Conservation (phyloP, 2,113 vertebrate species). For the Dendropsophus ebraccatus region DNA sequence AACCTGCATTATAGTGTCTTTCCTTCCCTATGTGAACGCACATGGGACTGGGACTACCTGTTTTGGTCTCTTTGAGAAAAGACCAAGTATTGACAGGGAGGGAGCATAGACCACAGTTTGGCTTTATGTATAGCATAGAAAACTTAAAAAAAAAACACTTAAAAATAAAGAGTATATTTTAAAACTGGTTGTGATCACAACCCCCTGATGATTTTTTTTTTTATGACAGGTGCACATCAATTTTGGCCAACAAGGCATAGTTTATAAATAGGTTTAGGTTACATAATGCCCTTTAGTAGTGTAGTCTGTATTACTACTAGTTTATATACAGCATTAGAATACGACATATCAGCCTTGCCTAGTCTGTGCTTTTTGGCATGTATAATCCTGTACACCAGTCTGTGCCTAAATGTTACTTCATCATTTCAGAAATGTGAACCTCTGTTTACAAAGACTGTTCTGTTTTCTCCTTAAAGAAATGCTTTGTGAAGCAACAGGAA, state of each 20-base stretch:
- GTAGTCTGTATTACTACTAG: neutral
- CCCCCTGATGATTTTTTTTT: too few species aligned
- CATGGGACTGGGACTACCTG: too few species aligned
- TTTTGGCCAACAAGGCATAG: neutral
- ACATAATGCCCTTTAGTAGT: neutral
- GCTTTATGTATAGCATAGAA: too few species aligned
- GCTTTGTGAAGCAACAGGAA: constrained; percentile 77
- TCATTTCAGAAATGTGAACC: constrained; percentile 76
- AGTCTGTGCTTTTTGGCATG: constrained; percentile 9
- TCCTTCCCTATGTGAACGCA: too few species aligned
- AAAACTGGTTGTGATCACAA: too few species aligned
- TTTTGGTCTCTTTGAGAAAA: too few species aligned
- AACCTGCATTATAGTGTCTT: too few species aligned
- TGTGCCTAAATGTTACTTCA: constrained; percentile 68
- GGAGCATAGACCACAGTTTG: too few species aligned
- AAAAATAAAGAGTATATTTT: too few species aligned
- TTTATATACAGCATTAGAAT: neutral
- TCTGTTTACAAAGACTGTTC: constrained; percentile 84
- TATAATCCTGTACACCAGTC: constrained; percentile 30
- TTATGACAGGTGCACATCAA: too few species aligned
- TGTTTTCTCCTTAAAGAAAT: constrained; percentile 80
- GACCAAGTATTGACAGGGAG: too few species aligned
- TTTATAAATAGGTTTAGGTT: neutral
- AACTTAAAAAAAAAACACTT: too few species aligned
- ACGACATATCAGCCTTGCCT: neutral